Conservation (phyloP, 2,797 vertebrate genomes). For the Streptopelia turtur region DNA sequence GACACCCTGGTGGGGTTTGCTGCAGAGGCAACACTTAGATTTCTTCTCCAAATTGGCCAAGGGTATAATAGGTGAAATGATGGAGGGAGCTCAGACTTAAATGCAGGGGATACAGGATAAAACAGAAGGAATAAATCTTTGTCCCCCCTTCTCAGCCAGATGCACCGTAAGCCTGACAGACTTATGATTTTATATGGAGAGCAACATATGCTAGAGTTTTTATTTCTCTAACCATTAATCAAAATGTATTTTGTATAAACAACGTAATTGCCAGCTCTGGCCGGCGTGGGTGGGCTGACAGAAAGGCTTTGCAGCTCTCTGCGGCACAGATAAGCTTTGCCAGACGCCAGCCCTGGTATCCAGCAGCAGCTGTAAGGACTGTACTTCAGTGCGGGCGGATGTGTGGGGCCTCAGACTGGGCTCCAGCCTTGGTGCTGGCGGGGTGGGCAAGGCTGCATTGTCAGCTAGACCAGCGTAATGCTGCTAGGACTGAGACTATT, state of each 20-base stretch:
- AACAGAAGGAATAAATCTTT: conserved; percentile 51
- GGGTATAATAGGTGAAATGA: neutral
- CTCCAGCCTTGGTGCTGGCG: neutral
- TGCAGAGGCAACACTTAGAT: neutral
- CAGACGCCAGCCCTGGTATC: neutral
- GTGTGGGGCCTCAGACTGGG: accelerated
- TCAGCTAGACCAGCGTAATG: neutral
- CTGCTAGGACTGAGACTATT: neutral
- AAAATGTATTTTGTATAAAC: conserved; percentile 67
- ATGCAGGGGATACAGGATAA: neutral
- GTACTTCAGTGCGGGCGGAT: neutral
- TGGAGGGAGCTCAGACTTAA: neutral
- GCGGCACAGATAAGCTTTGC: neutral
- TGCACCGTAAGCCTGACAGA: conserved; percentile 25
- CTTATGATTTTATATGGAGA: conserved; percentile 34
- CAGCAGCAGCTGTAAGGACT: conserved; percentile 3
- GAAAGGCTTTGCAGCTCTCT: conserved; percentile 16
- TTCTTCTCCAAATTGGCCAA: neutral
- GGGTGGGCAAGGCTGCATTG: neutral
- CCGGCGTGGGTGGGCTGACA: conserved; percentile 52
- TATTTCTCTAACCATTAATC: conserved; percentile 63
- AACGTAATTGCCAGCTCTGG: neutral
- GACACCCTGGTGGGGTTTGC: neutral
- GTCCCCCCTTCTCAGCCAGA: neutral
- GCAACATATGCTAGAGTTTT: conserved; percentile 46